Evolutionary conservation across 30 jellyfish, hydroid and myxozoan genomes (phyloP).

Genomic region (Cassiopea xamachana): DNA sequence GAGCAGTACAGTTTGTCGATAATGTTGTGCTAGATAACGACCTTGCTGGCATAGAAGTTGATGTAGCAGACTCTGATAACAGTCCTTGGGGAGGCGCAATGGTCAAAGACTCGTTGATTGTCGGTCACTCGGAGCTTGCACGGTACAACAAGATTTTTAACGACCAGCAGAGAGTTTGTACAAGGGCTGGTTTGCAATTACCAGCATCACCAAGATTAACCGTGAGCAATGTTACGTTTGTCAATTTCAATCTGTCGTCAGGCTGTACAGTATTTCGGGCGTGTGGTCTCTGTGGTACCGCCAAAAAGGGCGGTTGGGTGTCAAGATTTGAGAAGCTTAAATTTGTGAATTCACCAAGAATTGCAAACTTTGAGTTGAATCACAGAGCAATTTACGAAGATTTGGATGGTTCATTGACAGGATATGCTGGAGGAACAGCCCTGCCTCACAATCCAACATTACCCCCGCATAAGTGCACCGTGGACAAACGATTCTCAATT

Average conservation of each 20-base stretch:
- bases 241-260: constrained; percentile 64
- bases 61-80: constrained; percentile 83
- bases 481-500: constrained; percentile 38
- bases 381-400: constrained; percentile 81
- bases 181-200: constrained; percentile 65
- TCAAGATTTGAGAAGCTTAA: constrained; percentile 62
- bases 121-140: constrained; percentile 85
- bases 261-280: constrained; percentile 81
- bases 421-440: constrained; percentile 57
- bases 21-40: constrained; percentile 84
- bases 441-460: constrained; percentile 74
- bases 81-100: constrained; percentile 98
- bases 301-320: constrained; percentile 72
- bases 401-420: constrained; percentile 82
- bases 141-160: constrained; percentile 27
- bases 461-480: constrained; percentile 60
- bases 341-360: constrained; percentile 61
- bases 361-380: constrained; percentile 63
- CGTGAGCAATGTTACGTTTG: constrained; percentile 85
- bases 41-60: constrained; percentile 91
- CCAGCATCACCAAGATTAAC: constrained; percentile 88
- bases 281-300: constrained; percentile 82
- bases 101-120: constrained; percentile 82
- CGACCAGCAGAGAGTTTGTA: constrained; percentile 46
- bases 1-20: constrained; percentile 93